Base-by-base conservation (phyloP, 1,140 invertebrate species). In the Drosophila kanapiae region DNA sequence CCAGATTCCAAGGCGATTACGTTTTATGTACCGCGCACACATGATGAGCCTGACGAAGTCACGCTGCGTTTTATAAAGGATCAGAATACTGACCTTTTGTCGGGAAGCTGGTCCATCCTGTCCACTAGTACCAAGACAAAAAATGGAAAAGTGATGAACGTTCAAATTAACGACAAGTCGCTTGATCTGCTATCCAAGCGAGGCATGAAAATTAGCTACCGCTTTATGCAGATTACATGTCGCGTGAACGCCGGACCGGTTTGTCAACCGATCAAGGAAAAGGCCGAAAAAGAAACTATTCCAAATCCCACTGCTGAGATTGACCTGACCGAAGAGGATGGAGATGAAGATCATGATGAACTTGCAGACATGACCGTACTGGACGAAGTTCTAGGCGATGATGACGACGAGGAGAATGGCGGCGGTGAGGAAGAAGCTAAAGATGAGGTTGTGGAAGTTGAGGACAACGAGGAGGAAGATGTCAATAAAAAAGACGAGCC, bases 271-370 rank as follows among this genome's bases (percentile, higher is more conserved):
- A 16, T 11, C 13, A 54, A 54, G 16, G 23, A n/a, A 13, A 37
- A 27, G 8, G 0, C 7, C 0, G 1, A 3, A 4, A 18, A 23
- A 6, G 8, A 42, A 33, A 7, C 23, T 13, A 6, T 4, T 14
- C 11, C 11, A 27, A 16, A n/a, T 43, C 16, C 8, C n/a, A 18
- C n/a, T 16, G 37, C 6, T 16, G 56, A 65, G 23, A 62, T 65
- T 35, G 62, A 65, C n/a, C 11, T 65, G 0, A 65, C 62, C 11
- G 57, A 27, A n/a, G 62, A 65, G 14, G 62, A 65, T 27, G 57
- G 18, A 8, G 62, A 65, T 10, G n/a, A 27, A 1, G 38, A 43
- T 5, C 13, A 65, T 10, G n/a, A 27, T 1, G 38, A 43, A 7
- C 13, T 65, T 7, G 23, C 57, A 7, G 14, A 43, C 0, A 40